Conservation (phyloP, 2,797 vertebrate genomes). For the Sparus aurata region DNA sequence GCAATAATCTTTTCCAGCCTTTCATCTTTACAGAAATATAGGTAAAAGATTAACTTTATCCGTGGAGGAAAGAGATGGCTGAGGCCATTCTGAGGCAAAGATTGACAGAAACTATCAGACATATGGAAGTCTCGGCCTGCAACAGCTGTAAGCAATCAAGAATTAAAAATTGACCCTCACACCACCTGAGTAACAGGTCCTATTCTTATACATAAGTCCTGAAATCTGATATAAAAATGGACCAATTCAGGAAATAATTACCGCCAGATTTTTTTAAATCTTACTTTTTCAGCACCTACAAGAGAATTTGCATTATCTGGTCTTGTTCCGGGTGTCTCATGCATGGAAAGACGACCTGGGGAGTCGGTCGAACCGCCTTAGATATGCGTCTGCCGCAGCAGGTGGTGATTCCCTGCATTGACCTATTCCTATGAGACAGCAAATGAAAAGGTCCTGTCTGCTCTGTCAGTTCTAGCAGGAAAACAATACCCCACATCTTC, state of each 20-base stretch:
- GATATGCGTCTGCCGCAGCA: constrained; percentile 49
- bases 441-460: constrained; percentile 28
- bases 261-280: neutral
- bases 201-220: neutral
- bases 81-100: constrained; percentile 3
- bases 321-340: constrained; percentile 16
- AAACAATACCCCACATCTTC: constrained; percentile 59
- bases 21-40: neutral
- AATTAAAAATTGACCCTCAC: constrained; percentile 19
- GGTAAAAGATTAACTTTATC: constrained; percentile 15
- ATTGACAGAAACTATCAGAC: constrained; percentile 35
- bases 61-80: constrained; percentile 1
- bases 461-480: constrained; percentile 41
- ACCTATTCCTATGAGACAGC: constrained; percentile 59
- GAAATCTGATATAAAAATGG: neutral
- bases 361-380: constrained; percentile 10
- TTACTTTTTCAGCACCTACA: neutral
- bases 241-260: neutral
- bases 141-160: constrained; percentile 28
- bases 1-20: constrained; percentile 10
- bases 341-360: constrained; percentile 6
- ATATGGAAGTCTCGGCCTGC: neutral
- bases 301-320: neutral
- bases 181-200: neutral
- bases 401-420: constrained; percentile 58